Evolutionary conservation across 2,797 vertebrate genomes (phyloP), one percentile per base, ranked within the genome.

Genomic region (Limosa lapponica): DNA sequence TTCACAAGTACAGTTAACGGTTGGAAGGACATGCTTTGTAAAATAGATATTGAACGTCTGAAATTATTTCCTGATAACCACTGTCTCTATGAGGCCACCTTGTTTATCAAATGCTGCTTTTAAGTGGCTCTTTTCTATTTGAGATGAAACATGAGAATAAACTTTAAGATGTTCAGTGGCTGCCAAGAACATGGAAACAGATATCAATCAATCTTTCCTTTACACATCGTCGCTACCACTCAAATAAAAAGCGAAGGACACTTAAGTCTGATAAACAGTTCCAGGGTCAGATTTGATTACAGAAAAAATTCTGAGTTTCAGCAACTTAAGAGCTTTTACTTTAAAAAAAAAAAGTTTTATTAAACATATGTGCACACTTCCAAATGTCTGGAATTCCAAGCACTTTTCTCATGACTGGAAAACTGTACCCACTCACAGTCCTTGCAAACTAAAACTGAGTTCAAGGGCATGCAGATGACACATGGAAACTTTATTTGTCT

Each of bases 401-500:
- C 20, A 36, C 48, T 77, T 78, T 73, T 43, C 64, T 82, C 57
- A 54, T 17, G 48, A 87, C 39, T 62, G 81, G 71, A 82, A 94
- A 96, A 73, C 1, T 34, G 28, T 37, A 82, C 41, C 37, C 25
- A 5, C 19, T 78, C 69, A 16, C 11, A 81, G 54, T 41, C 24
- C 72, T 54, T 81, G 61, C 36, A 52, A 87, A 92, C 58, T 13
- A 49, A 89, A 91, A 84, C 57, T 7, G 30, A 89, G 82, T 86
- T 95, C 85, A 93, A 92, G 90, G 77, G 27, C 54, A 39, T 3
- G n/a, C 41, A 94, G 61, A 90, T 22, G 77, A 93, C 73, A 90
- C 25, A 46, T 0, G 0, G 49, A 82, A 78, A 86, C 83, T 49
- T 71, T 64, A 82, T 79, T 83, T 70, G 65, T 55, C 95, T 72